Evolutionary conservation across 1,140 invertebrate species (phyloP).

Genomic region (Paralvinella palmiformis): DNA sequence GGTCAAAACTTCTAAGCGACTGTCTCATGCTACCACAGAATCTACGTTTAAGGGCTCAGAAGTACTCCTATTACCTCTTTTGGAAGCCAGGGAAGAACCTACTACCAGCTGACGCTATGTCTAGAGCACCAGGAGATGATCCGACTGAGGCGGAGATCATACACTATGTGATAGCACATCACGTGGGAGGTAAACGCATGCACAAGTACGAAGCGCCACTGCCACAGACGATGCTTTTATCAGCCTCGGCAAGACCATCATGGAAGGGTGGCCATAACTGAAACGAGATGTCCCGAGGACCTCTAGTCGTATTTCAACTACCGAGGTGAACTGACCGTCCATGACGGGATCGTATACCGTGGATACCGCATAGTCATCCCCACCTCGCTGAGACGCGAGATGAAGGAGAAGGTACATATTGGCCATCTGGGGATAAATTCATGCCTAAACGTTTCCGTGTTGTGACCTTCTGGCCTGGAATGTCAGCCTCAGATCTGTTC

Average conservation of each 20-base stretch:
- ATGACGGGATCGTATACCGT: not conserved
- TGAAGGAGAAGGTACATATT: not conserved
- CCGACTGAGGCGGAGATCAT: not conserved
- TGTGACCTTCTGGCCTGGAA: not conserved
- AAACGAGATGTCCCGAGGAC: not conserved
- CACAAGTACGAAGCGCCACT: too few species aligned
- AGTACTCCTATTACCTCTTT: constrained; percentile 46
- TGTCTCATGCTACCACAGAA: constrained; percentile 46
- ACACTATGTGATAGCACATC: too few species aligned
- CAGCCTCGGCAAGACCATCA: not conserved
- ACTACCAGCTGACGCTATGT: constrained; percentile 40
- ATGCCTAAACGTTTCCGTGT: not conserved
- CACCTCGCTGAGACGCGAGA: not conserved
- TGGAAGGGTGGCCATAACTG: not conserved
- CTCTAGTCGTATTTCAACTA: not conserved
- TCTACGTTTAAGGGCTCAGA: constrained; percentile 46
- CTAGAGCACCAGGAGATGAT: not conserved
- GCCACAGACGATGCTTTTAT: not conserved
- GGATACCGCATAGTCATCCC: not conserved
- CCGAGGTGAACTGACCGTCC: not conserved
- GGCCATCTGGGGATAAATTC: constrained; percentile 1
- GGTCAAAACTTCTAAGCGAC: constrained; percentile 43
- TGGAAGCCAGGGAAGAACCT: constrained; percentile 46
- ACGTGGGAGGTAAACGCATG: too few species aligned
- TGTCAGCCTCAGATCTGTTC: constrained; percentile 22